Conservation (phyloP, 2,888 invertebrate genomes). For the Thecophora atra region DNA sequence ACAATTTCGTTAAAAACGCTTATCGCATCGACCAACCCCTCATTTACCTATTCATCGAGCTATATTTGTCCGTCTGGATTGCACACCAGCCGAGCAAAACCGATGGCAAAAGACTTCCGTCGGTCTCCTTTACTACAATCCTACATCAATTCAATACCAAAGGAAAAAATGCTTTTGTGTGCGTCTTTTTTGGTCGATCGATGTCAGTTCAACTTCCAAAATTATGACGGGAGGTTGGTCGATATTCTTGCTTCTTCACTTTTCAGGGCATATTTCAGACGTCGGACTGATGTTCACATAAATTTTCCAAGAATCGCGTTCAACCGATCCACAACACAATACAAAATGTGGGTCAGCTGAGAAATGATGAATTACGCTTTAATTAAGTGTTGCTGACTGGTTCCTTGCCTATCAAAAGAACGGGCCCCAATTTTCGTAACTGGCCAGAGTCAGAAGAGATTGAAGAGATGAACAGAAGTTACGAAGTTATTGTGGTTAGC, state of each 20-base stretch:
- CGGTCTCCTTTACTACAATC: too few relatives aligned
- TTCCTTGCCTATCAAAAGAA: too few relatives aligned
- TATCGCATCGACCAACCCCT: background rate
- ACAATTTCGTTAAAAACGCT: constrained; percentile 7
- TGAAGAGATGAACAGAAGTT: too few relatives aligned
- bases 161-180: background rate
- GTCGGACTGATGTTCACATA: too few relatives aligned
- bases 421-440: too few relatives aligned
- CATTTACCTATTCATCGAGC: background rate
- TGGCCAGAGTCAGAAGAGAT: too few relatives aligned
- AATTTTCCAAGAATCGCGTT: background rate
- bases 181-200: background rate
- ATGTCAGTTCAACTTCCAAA: background rate
- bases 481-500: too few relatives aligned
- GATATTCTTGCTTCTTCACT: background rate
- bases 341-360: background rate
- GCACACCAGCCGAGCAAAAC: background rate
- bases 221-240: background rate
- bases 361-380: background rate
- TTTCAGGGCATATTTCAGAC: background rate
- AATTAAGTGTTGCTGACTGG: too few relatives aligned
- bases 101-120: too few relatives aligned
- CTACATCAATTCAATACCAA: too few relatives aligned
- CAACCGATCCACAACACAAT: background rate
- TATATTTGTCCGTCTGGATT: too few relatives aligned